These are phyloP conservation scores for Drosophila cognata DNA, from an alignment of 2,888 invertebrate species.

Conservation along the genomic window DNA sequence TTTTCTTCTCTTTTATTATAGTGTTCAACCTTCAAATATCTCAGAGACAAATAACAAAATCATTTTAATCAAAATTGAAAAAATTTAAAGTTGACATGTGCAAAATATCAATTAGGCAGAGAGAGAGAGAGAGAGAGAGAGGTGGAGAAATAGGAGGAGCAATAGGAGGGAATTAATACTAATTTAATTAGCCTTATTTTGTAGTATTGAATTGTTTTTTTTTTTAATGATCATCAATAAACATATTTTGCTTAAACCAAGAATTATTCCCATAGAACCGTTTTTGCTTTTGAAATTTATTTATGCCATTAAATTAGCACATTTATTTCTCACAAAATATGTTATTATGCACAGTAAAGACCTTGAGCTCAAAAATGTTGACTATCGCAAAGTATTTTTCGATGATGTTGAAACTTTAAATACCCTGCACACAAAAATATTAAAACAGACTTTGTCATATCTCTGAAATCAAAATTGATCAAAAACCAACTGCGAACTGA, in stretches of 20 bases:
- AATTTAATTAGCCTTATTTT: not conserved
- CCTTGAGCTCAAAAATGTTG: slow-evolving; percentile 2
- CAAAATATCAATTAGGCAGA: not conserved
- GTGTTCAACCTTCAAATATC: slow-evolving; percentile 23
- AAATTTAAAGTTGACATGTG: not conserved
- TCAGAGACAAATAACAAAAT: slow-evolving; percentile 5
- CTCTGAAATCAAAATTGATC: not conserved
- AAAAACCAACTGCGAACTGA: not conserved
- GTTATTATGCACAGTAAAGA: slow-evolving; percentile 13
- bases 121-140: too few species aligned
- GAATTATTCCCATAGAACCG: not conserved
- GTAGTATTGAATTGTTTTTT: not conserved
- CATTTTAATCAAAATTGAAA: slow-evolving; percentile 6
- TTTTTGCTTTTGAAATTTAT: not conserved
- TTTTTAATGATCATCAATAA: not conserved
- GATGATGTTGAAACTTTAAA: not conserved
- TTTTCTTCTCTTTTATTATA: not conserved
- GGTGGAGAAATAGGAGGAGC: not conserved
- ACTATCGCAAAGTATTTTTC: slow-evolving; percentile 5
- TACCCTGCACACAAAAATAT: not conserved
- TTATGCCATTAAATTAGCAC: not conserved
- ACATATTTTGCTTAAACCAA: not conserved
- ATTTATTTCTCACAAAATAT: not conserved
- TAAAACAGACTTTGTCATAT: not conserved
- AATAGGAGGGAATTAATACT: not conserved